These are phyloP conservation scores for Microplitis manilae DNA, from an alignment of 2,888 invertebrate species.

Conservation along the genomic window DNA sequence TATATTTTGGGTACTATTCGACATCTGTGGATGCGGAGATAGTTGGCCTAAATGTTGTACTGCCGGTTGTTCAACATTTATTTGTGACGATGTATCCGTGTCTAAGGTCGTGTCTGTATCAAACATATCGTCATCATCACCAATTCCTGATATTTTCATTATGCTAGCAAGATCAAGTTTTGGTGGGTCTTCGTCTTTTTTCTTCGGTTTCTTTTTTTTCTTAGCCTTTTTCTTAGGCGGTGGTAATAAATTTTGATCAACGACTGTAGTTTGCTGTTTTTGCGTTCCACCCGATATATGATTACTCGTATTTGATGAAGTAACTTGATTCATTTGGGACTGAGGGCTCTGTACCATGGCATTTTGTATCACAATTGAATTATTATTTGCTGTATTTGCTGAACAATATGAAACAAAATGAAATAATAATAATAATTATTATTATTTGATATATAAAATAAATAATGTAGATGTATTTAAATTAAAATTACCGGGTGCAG, in stretches of 20 bases:
- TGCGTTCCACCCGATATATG: slow-evolving; percentile 52
- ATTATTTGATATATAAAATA: neutral
- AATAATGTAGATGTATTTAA: too few species aligned
- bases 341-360: slow-evolving; percentile 70
- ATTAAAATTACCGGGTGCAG: slow-evolving; percentile 65
- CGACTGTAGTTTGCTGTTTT: slow-evolving; percentile 55
- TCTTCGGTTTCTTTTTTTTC: slow-evolving; percentile 75
- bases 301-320: slow-evolving; percentile 42
- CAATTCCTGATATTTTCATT: slow-evolving; percentile 82
- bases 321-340: slow-evolving; percentile 63
- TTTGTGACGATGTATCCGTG: slow-evolving; percentile 59
- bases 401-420: neutral
- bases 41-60: slow-evolving; percentile 53
- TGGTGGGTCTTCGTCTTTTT: slow-evolving; percentile 72
- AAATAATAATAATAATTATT: slow-evolving; percentile 4
- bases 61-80: slow-evolving; percentile 54
- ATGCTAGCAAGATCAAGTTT: slow-evolving; percentile 81
- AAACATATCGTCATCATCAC: slow-evolving; percentile 79
- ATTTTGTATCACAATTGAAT: slow-evolving; percentile 69
- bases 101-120: slow-evolving; percentile 63
- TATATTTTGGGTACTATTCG: slow-evolving; percentile 11
- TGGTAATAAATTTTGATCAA: slow-evolving; percentile 69
- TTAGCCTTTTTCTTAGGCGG: slow-evolving; percentile 73
- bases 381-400: slow-evolving; percentile 56
- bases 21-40: slow-evolving; percentile 28